Conservation (phyloP, 2,888 invertebrate species). For the Myathropa florea region DNA sequence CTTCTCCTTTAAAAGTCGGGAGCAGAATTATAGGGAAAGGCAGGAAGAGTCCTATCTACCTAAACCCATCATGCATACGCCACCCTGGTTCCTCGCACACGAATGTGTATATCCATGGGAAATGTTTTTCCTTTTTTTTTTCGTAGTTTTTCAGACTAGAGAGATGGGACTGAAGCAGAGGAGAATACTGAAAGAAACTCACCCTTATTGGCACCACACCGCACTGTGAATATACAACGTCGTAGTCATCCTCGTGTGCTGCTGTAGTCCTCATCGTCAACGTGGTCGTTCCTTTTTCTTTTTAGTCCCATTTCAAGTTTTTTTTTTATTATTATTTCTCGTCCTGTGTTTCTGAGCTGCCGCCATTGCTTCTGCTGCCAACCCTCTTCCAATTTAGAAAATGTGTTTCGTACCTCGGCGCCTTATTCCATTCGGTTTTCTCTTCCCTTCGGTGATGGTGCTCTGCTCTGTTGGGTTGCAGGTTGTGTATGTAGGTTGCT, state of each 20-base stretch:
- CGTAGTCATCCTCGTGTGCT: constrained; percentile 41
- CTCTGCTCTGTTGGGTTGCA: constrained; percentile 21
- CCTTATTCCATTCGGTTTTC: constrained; percentile 60
- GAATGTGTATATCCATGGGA: constrained; percentile 54
- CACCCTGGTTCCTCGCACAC: constrained; percentile 44
- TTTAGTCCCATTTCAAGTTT: constrained; percentile 57
- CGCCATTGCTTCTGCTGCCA: constrained; percentile 40
- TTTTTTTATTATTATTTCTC: constrained; percentile 44
- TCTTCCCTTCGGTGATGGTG: constrained; percentile 52
- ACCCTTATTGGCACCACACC: constrained; percentile 67
- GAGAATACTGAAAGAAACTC: constrained; percentile 56
- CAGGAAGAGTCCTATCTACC: constrained; percentile 63
- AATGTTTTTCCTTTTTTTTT: constrained; percentile 65
- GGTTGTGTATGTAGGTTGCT: neutral
- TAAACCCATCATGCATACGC: constrained; percentile 65
- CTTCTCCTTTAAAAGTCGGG: constrained; percentile 54
- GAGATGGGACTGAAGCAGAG: constrained; percentile 65
- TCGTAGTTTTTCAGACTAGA: constrained; percentile 52
- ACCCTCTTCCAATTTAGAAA: constrained; percentile 70
- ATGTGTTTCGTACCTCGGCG: constrained; percentile 70
- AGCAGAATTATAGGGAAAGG: constrained; percentile 63
- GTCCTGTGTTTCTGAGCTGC: constrained; percentile 40
- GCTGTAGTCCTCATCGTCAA: constrained; percentile 36
- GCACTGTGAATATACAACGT: constrained; percentile 69
- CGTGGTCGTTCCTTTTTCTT: constrained; percentile 48